Evolutionary conservation across 1,140 invertebrate species (phyloP), one percentile per base, ranked within the genome.

Genomic region (Papilio aristodemus): DNA sequence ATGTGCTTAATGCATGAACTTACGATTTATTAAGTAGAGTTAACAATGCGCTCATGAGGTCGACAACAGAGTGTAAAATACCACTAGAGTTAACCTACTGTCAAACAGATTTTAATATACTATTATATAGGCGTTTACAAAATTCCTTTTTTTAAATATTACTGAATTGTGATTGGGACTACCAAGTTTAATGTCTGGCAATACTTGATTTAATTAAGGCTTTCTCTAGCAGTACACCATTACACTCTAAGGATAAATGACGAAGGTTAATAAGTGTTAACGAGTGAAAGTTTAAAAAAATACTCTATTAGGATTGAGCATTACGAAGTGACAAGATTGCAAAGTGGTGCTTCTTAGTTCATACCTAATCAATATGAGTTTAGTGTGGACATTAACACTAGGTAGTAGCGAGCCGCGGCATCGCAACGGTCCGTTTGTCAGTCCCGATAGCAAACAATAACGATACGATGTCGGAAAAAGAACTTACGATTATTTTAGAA

Each of bases 401-500:
- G 72, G 71, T 46, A 70, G 66, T 67, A 63, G 69, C 70, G 37
- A 67, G 59, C 59, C 10, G 54, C 57, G 32, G 67, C 69, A 59
- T 46, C 11, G 58, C 39, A 69, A 66, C 67, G 59, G 60, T 71
- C 69, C 69, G 72, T 73, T 79, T 76, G 81, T 82, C 84, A 84
- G 83, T 85, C 81, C 39, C 72, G 67, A 80, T 79, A 82, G 78
- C 76, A 87, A 86, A 87, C 81, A 78, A 75, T 86, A 86, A 88
- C 77, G 74, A 89, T 87, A 85, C 66, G 70, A 79, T 80, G 81
- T 72, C 70, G 75, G 74, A 73, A 70, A 87, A 89, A 87, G 81
- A 81, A 85, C 81, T 81, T 78, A 87, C 80, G 78, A 87, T 84
- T 84, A 87, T 78, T 82, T 88, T 83, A 89, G 83, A 91, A 88